Conservation (phyloP, 2,113 vertebrate genomes). For the Maccullochella peelii region DNA sequence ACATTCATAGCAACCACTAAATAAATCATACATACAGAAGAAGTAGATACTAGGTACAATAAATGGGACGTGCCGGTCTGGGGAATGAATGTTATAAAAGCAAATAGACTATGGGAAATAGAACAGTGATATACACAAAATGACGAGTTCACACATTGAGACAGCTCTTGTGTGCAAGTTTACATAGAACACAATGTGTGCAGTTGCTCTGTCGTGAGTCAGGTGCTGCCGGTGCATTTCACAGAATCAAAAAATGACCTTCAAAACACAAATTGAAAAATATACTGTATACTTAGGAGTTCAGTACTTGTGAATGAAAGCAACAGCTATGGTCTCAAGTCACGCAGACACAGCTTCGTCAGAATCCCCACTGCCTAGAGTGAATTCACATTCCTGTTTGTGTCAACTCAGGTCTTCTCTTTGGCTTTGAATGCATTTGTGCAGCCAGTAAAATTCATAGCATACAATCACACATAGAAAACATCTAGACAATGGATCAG, state of each 20-base stretch:
- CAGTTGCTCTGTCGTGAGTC: too few relatives aligned
- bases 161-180: too few relatives aligned
- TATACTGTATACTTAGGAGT: too few relatives aligned
- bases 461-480: background rate
- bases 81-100: too few relatives aligned
- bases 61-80: background rate
- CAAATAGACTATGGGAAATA: background rate
- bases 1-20: background rate
- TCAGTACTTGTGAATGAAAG: background rate
- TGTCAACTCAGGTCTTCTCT: background rate
- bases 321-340: background rate
- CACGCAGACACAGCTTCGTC: background rate
- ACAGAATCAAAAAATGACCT: too few relatives aligned
- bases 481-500: background rate
- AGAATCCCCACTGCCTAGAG: background rate
- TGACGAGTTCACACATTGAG: too few relatives aligned
- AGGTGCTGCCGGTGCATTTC: too few relatives aligned
- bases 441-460: background rate
- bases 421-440: background rate
- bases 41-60: background rate
- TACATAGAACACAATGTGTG: too few relatives aligned
- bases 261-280: too few relatives aligned
- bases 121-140: too few relatives aligned
- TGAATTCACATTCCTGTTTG: too few relatives aligned
- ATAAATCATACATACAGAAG: background rate